These are phyloP conservation scores for Pachydiplax longipennis DNA, from an alignment of 2,888 invertebrate genomes.

Conservation along the genomic window DNA sequence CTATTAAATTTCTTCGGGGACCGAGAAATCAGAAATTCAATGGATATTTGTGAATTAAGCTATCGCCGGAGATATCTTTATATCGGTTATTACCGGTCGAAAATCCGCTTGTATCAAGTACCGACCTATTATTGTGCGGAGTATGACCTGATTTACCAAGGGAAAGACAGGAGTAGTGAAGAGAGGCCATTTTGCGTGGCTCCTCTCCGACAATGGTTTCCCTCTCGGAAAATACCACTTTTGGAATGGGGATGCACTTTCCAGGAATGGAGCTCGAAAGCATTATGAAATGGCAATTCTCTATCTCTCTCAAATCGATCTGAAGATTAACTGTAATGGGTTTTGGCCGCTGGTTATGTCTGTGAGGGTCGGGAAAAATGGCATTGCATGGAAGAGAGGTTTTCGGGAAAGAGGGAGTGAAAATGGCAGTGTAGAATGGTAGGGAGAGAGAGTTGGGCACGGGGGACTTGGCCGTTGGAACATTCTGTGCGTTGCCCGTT, in stretches of 20 bases:
- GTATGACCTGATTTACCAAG: too few relatives aligned
- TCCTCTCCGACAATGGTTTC: neutral
- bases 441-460: neutral
- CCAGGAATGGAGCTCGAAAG: conserved; percentile 20
- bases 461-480: neutral
- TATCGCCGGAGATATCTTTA: too few relatives aligned
- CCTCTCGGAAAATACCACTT: neutral
- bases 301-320: conserved; percentile 18
- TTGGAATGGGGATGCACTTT: conserved; percentile 18
- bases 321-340: conserved; percentile 37
- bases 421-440: neutral
- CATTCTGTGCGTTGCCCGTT: neutral
- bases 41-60: too few relatives aligned
- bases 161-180: too few relatives aligned
- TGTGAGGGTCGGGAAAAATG: neutral
- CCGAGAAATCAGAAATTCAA: too few relatives aligned
- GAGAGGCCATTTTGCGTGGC: neutral
- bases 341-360: conserved; percentile 36
- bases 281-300: conserved; percentile 36
- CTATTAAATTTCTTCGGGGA: too few relatives aligned
- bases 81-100: too few relatives aligned
- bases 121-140: too few relatives aligned
- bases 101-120: too few relatives aligned
- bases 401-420: neutral
- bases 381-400: neutral